These are phyloP conservation scores for Archaeoteleia sp. DNA, from an alignment of 2,888 invertebrate genomes.

Conservation along the genomic window DNA sequence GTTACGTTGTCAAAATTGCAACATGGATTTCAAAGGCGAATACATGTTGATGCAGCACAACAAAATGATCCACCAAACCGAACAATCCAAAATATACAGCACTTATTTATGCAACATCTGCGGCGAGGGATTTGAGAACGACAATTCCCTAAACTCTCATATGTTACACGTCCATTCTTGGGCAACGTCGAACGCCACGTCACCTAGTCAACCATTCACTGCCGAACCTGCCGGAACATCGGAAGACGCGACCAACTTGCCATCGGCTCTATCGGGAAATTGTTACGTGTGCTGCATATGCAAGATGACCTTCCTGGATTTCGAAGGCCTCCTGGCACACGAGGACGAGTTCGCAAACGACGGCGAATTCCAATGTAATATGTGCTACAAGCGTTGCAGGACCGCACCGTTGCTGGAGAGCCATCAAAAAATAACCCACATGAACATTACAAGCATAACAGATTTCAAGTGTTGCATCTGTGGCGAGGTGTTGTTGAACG, in stretches of 20 bases:
- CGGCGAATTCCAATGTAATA: slow-evolving; percentile 42
- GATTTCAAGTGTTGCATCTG: slow-evolving; percentile 38
- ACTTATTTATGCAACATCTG: slow-evolving; percentile 32
- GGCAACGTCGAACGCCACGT: slow-evolving; percentile 1
- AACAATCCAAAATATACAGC: slow-evolving; percentile 3
- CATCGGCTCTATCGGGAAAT: neutral
- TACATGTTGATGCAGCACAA: slow-evolving; percentile 33
- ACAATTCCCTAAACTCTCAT: slow-evolving; percentile 40
- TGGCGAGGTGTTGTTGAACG: slow-evolving; percentile 30
- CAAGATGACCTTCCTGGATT: slow-evolving; percentile 35
- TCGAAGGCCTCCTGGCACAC: slow-evolving; percentile 20
- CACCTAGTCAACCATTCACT: slow-evolving; percentile 5
- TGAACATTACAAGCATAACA: neutral
- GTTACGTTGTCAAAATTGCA: slow-evolving; percentile 20
- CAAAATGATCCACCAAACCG: slow-evolving; percentile 38
- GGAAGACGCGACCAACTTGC: neutral
- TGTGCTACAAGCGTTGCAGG: slow-evolving; percentile 42
- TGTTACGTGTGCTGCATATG: slow-evolving; percentile 33
- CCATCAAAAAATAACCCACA: slow-evolving; percentile 33
- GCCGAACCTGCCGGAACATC: neutral
- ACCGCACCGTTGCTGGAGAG: slow-evolving; percentile 15
- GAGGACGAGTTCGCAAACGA: slow-evolving; percentile 45
- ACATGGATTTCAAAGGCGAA: slow-evolving; percentile 38
- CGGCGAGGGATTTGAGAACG: slow-evolving; percentile 41
- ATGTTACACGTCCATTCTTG: slow-evolving; percentile 43